Base-by-base conservation (phyloP, 2,888 invertebrate species). In the Lasioglossum pauxillum region DNA sequence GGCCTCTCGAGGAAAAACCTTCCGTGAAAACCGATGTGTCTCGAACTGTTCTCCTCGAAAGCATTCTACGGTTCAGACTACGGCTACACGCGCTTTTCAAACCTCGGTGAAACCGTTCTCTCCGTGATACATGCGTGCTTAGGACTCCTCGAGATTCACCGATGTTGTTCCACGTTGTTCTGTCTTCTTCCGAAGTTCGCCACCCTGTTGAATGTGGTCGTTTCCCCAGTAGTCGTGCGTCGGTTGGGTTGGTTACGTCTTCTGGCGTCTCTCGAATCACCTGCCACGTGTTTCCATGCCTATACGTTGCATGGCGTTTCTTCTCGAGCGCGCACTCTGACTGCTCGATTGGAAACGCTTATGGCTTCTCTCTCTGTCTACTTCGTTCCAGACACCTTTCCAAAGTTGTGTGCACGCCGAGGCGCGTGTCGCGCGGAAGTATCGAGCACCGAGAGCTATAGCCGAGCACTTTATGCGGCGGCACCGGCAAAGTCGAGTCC, bases 161-260 rank as follows among this genome's bases (percentile, higher is more conserved):
- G 19, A 69, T 69, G 64, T 38, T 49, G 38, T 41, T 64, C 64
- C 19, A 35, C 23, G 16, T 69, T 38, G 19, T n/a, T 16, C 14
- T 14, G 23, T 74, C 64, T 73, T 74, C 81, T 46, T 72, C 19
- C 60, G 5, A 69, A 27, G 53, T 5, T 46, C 46, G 16, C 12
- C 35, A 31, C n/a, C 14, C 16, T 46, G 44, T 41, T 35, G 27
- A 64, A 53, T 16, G 31, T 5, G 64, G 35, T 64, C 31, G 64
- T 64, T 31, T 57, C 31, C 31, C 64, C 14, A 10, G 23, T 79
- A 16, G 64, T 73, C 10, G 77, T 83, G 23, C 23, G 46, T 85
- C 31, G 85, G 53, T 41, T 74, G 49, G 74, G 64, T 77, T 44
- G 71, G 8, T 81, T 81, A 67, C 14, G 57, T 86, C 86, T 85